These are phyloP conservation scores for Alligator mississippiensis DNA, from an alignment of 2,113 vertebrate species.

Conservation along the genomic window DNA sequence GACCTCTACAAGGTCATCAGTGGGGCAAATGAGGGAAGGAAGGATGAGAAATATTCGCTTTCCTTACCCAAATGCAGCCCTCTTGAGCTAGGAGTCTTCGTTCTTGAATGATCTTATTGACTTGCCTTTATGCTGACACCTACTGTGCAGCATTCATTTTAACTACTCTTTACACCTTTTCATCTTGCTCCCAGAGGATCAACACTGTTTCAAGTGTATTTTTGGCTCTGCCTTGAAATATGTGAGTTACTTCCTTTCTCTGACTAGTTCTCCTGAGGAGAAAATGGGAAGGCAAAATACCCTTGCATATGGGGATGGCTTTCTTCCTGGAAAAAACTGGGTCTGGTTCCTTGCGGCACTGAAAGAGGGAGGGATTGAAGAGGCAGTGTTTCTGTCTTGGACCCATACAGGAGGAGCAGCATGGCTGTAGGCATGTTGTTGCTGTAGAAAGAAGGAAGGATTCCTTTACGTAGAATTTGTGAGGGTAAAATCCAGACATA, in stretches of 20 bases:
- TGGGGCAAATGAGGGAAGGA: neutral
- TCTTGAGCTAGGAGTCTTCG: neutral
- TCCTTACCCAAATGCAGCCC: neutral
- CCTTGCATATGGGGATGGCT: neutral
- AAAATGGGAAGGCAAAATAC: neutral
- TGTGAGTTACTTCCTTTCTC: neutral
- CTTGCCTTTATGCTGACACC: neutral
- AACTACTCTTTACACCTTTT: neutral
- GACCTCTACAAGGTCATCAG: neutral
- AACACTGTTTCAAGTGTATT: neutral
- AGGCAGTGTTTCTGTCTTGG: neutral
- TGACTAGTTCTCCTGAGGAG: neutral
- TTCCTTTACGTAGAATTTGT: neutral
- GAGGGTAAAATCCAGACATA: neutral
- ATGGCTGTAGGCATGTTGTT: neutral
- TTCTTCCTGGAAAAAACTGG: neutral
- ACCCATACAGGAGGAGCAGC: neutral
- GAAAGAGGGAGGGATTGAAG: neutral
- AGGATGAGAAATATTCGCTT: neutral
- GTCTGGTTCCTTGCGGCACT: neutral
- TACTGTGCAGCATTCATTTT: neutral
- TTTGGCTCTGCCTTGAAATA: neutral
- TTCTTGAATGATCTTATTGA: neutral
- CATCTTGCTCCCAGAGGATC: neutral
- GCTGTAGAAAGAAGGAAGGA: rapidly evolving